phyloP scores from a whole-genome alignment of 1,140 invertebrate species.

The Saxidomus purpurata region DNA sequence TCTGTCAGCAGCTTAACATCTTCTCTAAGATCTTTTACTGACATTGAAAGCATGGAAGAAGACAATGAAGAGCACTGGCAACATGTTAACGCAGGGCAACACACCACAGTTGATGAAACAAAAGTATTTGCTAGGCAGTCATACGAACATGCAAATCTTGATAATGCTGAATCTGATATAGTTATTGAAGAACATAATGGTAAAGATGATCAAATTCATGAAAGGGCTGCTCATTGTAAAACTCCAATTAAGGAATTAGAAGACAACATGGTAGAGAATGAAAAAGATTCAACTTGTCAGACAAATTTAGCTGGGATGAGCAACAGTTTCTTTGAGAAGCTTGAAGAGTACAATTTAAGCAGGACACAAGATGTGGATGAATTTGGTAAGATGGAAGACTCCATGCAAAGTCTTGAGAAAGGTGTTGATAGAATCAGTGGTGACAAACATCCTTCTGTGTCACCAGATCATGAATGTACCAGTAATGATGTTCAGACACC shows the following conservation, averaged over 20 bases:
- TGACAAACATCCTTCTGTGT: neutral
- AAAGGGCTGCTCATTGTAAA: too few relatives aligned
- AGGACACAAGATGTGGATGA: neutral
- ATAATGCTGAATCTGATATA: neutral
- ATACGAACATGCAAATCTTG: neutral
- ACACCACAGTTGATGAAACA: neutral
- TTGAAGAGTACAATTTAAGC: neutral
- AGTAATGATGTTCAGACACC: neutral
- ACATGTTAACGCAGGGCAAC: neutral
- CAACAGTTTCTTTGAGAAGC: constrained; percentile 1
- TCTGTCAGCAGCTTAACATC: neutral
- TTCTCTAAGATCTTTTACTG: neutral
- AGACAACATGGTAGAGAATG: too few relatives aligned
- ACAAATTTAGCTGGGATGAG: neutral
- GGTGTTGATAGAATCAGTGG: neutral
- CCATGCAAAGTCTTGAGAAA: neutral
- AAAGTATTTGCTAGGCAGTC: neutral
- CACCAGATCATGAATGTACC: neutral
- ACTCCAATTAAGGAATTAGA: too few relatives aligned
- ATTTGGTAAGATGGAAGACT: neutral
- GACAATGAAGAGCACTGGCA: neutral
- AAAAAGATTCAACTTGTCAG: neutral
- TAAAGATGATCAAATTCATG: too few relatives aligned
- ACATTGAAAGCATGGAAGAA: neutral
- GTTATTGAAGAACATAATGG: neutral